Evolutionary conservation across 2,113 vertebrate species (phyloP).

Genomic region (Grus americana): DNA sequence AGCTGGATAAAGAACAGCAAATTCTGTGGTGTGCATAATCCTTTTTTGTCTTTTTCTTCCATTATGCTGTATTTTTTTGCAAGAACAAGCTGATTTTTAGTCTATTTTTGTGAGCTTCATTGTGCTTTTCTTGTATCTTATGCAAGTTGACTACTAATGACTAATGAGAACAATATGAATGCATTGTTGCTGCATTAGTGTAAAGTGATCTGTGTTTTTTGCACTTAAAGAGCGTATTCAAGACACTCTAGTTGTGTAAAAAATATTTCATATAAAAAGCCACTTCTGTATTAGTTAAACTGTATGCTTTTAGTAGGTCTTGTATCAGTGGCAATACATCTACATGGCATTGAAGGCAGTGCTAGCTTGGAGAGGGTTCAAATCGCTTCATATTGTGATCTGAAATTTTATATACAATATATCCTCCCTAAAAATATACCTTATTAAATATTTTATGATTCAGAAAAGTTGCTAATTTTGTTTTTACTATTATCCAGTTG

Average conservation of each 20-base stretch:
- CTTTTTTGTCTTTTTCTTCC: constrained; percentile 79
- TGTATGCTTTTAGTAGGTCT: constrained; percentile 88
- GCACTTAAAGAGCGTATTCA: constrained; percentile 84
- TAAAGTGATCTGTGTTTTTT: constrained; percentile 90
- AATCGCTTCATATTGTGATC: constrained; percentile 96
- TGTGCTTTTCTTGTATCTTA: constrained; percentile 84
- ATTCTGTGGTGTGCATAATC: constrained; percentile 85
- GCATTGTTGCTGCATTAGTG: constrained; percentile 91
- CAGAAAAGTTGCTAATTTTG: constrained; percentile 72
- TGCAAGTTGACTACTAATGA: constrained; percentile 90
- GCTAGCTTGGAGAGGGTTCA: constrained; percentile 85
- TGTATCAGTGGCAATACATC: constrained; percentile 85
- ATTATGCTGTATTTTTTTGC: constrained; percentile 77
- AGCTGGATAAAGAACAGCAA: constrained; percentile 75
- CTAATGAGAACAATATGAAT: constrained; percentile 91
- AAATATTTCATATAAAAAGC: constrained; percentile 81
- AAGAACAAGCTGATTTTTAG: constrained; percentile 81
- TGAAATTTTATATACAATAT: constrained; percentile 99
- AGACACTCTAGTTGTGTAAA: constrained; percentile 78
- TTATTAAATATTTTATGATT: constrained; percentile 99
- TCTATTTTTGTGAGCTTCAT: constrained; percentile 86
- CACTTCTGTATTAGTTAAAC: constrained; percentile 85
- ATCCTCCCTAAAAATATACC: constrained; percentile 88
- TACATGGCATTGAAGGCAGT: constrained; percentile 79
- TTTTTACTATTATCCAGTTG: constrained; percentile 37